Evolutionary conservation across 2,113 vertebrate genomes (phyloP).

Genomic region (Petrocephalus zakoni): DNA sequence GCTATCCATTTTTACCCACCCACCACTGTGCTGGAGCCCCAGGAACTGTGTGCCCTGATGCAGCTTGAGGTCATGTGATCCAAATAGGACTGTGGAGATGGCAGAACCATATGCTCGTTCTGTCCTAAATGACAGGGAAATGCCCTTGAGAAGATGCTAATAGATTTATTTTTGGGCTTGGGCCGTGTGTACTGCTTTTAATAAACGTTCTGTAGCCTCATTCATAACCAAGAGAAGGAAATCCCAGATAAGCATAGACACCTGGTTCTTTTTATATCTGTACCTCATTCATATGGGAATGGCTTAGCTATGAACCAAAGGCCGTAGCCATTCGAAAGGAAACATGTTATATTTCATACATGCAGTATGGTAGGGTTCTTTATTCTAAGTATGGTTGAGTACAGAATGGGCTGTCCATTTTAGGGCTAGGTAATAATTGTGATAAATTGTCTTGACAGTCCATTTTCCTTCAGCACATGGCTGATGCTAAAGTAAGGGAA

Average conservation of each 20-base stretch:
- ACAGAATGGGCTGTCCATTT: background rate
- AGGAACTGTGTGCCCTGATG: constrained; percentile 20
- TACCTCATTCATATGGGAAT: background rate
- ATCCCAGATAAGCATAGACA: background rate
- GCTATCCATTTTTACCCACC: background rate
- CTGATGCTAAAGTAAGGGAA: background rate
- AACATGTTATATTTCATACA: background rate
- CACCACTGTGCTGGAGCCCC: constrained; percentile 6
- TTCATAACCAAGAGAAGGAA: background rate
- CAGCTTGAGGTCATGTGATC: constrained; percentile 25
- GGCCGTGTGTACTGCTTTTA: constrained; percentile 12
- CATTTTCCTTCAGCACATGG: background rate
- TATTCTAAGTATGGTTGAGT: background rate
- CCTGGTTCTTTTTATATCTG: background rate
- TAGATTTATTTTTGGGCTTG: constrained; percentile 30
- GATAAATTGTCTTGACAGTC: background rate
- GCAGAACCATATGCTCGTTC: constrained; percentile 24
- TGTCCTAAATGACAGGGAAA: constrained; percentile 32
- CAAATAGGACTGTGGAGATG: constrained; percentile 26
- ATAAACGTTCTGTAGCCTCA: constrained; percentile 23
- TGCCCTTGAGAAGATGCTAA: constrained; percentile 27
- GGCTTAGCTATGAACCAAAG: background rate
- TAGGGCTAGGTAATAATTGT: background rate
- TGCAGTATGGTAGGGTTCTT: background rate
- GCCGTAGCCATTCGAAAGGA: background rate